Percentiles rank a stretch among this genome's conserved stretches.
These are phyloP conservation scores for Rhopalosiphum nymphaeae DNA, from an alignment of 2,888 invertebrate genomes.

Conservation along the genomic window DNA sequence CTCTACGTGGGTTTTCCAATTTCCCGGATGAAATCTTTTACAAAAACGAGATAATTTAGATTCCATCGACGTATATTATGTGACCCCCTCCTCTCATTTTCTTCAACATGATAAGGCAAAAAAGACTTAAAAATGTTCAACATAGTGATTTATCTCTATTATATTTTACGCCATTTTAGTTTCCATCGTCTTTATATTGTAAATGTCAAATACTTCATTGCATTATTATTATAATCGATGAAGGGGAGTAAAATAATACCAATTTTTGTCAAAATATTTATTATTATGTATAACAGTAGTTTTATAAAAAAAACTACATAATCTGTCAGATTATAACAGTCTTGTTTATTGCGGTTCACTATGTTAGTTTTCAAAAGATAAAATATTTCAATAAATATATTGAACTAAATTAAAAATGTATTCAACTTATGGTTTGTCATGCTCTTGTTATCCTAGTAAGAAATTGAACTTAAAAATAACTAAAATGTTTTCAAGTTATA, in stretches of 20 bases:
- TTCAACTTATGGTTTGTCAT: too few relatives aligned
- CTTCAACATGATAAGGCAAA: constrained; percentile 18
- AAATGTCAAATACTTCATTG: neutral
- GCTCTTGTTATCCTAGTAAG: too few relatives aligned
- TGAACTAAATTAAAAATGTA: too few relatives aligned
- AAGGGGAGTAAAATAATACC: neutral
- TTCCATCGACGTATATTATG: constrained; percentile 54
- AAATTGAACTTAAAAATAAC: too few relatives aligned
- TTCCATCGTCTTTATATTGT: neutral
- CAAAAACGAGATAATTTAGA: constrained; percentile 60
- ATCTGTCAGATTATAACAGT: neutral
- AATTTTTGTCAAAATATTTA: neutral
- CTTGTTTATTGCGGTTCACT: neutral
- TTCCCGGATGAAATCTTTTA: constrained; percentile 64
- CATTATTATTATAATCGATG: neutral
- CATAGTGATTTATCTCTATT: constrained; percentile 51
- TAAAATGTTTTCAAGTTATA: too few relatives aligned
- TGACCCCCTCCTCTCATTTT: neutral
- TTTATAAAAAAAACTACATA: neutral
- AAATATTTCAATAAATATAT: too few relatives aligned
- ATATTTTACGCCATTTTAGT: neutral
- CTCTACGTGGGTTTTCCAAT: constrained; percentile 62
- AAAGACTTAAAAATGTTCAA: constrained; percentile 42
- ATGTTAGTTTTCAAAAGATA: neutral
- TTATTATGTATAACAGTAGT: neutral